Evolutionary conservation across 2,888 invertebrate genomes (phyloP).

Genomic region (Caenorhabditis afra): DNA sequence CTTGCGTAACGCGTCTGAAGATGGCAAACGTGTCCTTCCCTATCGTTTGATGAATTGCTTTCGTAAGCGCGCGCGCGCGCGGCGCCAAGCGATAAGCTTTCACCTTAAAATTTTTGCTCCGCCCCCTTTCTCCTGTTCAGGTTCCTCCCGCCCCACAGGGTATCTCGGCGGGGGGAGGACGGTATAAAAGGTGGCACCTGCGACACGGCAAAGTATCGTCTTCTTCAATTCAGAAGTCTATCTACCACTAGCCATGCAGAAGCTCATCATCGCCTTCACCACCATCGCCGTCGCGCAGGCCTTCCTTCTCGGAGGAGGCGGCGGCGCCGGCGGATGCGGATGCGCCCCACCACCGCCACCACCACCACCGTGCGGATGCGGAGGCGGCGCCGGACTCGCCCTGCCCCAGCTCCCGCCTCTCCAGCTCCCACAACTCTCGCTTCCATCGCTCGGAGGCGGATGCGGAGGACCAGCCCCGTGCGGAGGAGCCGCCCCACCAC

Average conservation of each 20-base stretch:
- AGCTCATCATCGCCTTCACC: conserved; percentile 64
- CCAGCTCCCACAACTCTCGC: conserved; percentile 61
- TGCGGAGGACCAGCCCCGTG: conserved; percentile 64
- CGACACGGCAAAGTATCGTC: conserved; percentile 20
- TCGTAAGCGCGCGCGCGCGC: conserved; percentile 5
- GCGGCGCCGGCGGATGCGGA: conserved; percentile 67
- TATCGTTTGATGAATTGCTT: conserved; percentile 51
- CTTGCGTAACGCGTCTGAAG: conserved; percentile 32
- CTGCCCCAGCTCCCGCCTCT: conserved; percentile 63
- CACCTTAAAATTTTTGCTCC: conserved; percentile 1
- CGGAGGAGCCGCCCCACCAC: conserved; percentile 47
- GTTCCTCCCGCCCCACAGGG: conserved; percentile 18
- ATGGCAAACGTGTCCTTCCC: conserved; percentile 36
- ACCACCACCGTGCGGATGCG: conserved; percentile 67
- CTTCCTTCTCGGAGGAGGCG: conserved; percentile 64
- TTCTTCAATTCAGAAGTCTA: conserved; percentile 13
- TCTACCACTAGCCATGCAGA: conserved; percentile 59
- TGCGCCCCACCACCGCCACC: conserved; percentile 68
- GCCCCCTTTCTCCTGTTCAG: conserved; percentile 15
- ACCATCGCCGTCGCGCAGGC: conserved; percentile 59
- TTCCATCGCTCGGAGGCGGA: conserved; percentile 65
- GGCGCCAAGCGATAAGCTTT: conserved; percentile 38
- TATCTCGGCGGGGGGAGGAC: too few species aligned
- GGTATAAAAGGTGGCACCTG: conserved; percentile 38
- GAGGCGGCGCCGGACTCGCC: conserved; percentile 54